Evolutionary conservation across 2,113 vertebrate species (phyloP), one percentile per base, ranked within the genome.

Genomic region (Cynocephalus volans): DNA sequence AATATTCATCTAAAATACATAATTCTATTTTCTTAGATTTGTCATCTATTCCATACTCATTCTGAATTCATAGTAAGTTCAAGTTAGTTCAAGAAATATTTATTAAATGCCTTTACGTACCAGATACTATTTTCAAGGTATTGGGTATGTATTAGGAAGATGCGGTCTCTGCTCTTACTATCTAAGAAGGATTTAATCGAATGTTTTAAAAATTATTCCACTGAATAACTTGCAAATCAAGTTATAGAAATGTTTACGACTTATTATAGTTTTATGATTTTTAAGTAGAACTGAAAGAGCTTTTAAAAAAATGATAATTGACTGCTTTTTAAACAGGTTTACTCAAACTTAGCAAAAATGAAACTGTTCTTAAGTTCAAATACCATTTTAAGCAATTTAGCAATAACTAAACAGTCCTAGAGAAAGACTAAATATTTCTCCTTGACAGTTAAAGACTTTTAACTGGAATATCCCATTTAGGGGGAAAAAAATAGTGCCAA

Each of bases 381-480:
- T 56, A 76, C 36, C 50, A 90, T 84, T 93, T 84, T 31, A 85
- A 85, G 65, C 41, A 84, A 56, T 64, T 93, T 85, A 88, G 95
- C 31, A 84, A 73, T 48, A 58, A 48, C 58, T 94, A 28, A 33
- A 50, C 64, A 62, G 33, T 89, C 70, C 72, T 41, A n/a, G 89
- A 31, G n/a, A 97, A 95, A 77, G 48, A 90, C 14, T 52, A 83
- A 82, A 58, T 95, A 85, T 88, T 94, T 94, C 67, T 87, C 33
- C 24, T 24, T 97, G 58, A 93, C 41, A 81, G 82, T 72, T 95
- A 88, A 88, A 79, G 77, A 80, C 8, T 64, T 92, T 70, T 64
- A 82, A 70, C 52, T 54, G 81, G 81, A 93, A 94, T 41, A n/a
- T 72, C 88, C 87, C 83, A 96, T 90, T 95, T 96, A 84, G 95